phyloP scores from a whole-genome alignment of 2,888 invertebrate species.

The Polydrusus pterygomalis region DNA sequence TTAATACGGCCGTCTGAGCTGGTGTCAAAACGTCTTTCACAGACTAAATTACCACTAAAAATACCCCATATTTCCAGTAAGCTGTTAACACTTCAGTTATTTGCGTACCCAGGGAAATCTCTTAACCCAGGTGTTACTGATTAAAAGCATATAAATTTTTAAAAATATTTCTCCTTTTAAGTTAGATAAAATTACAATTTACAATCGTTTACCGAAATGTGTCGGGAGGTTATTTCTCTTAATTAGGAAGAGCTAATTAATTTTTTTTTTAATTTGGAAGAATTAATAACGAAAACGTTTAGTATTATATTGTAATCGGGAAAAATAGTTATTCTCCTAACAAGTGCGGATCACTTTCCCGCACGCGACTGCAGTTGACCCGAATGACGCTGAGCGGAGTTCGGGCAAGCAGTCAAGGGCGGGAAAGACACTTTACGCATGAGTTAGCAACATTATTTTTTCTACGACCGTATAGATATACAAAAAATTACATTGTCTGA shows the following conservation, averaged over 20 bases:
- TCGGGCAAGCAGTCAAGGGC: no score
- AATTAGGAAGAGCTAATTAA: slow-evolving; percentile 6
- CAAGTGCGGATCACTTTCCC: no score
- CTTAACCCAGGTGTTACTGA: slow-evolving; percentile 39
- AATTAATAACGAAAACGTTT: neutral
- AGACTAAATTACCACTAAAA: slow-evolving; percentile 41
- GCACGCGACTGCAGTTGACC: no score
- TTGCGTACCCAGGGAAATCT: slow-evolving; percentile 27
- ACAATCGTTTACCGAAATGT: slow-evolving; percentile 21
- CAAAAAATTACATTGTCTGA: no score
- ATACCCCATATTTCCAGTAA: slow-evolving; percentile 40
- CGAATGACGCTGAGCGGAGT: no score
- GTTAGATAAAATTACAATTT: slow-evolving; percentile 38
- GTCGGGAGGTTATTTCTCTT: slow-evolving; percentile 9
- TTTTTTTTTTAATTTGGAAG: neutral
- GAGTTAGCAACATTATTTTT: no score
- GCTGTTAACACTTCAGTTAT: slow-evolving; percentile 27
- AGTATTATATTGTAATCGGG: no score
- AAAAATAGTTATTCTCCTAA: no score
- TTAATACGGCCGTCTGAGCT: slow-evolving; percentile 29
- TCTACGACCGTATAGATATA: no score
- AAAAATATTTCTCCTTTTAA: slow-evolving; percentile 38
- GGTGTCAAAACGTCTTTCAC: slow-evolving; percentile 33
- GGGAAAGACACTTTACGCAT: no score
- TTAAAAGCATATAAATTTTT: slow-evolving; percentile 29